Base-by-base conservation (phyloP, 2,113 vertebrate genomes). In the Lophotis ruficrista region DNA sequence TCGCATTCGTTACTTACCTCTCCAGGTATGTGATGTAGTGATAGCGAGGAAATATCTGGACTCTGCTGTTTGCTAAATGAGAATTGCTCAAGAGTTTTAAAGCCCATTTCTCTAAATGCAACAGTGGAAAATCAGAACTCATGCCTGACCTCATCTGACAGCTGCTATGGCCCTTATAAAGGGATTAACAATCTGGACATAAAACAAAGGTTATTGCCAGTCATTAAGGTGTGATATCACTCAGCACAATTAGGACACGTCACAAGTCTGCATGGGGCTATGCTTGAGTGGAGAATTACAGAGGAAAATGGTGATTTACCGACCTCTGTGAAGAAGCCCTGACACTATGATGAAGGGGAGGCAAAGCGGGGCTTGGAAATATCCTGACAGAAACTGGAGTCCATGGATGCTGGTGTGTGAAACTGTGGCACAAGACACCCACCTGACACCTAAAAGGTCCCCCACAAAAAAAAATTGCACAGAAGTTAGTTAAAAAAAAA, bases 171-270 rank as follows among this genome's bases (percentile, higher is more conserved):
- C 90, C 87, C 91, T 93, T 97, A 90, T 95, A 93, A 96, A 96
- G 64, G 96, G 81, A 96, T 95, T 97, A 95, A 87, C 83, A 88
- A 81, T 76, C 83, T 93, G 91, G 81, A 93, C 83, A 85, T 83
- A 95, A 85, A 92, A 30, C 82, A 90, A 76, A 94, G 54, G 69
- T 92, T 94, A 97, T 62, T 93, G 78, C 85, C 71, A 56, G 89
- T 95, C 88, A 83, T 94, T 95, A 93, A 85, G 78, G 75, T 92
- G 78, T 77, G 86, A 61, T 75, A 86, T 61, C 1, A 16, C 71
- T 96, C 82, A 57, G 62, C 73, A 83, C 57, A 78, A 90, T 89
- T 90, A 94, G 86, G 87, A 86, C 61, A 54, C 25, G 31, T 94
- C 96, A 89, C 64, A 93, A 66, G 84, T 38, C 73, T 88, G 60